Conservation (phyloP, 2,113 vertebrate genomes). For the Stegostoma tigrinum region DNA sequence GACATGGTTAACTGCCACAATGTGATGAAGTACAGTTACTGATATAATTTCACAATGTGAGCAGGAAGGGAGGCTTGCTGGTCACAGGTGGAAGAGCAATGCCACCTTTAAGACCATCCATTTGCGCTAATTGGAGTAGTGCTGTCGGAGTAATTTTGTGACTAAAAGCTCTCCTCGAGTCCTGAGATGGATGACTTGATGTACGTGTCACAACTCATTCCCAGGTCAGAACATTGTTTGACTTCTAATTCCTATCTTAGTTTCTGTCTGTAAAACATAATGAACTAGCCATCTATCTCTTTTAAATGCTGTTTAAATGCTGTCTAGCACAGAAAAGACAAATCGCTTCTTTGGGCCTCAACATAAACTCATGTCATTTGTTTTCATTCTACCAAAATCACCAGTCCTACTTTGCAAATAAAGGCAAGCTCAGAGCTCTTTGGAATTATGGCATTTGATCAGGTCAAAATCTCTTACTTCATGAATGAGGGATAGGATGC, state of each 20-base stretch:
- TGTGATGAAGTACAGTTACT: background rate
- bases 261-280: background rate
- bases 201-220: slow-evolving; percentile 2
- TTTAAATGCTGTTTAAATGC: background rate
- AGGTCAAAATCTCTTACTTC: background rate
- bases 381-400: background rate
- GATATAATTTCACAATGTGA: background rate
- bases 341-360: background rate
- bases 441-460: background rate
- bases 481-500: background rate
- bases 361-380: background rate
- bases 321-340: background rate
- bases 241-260: background rate
- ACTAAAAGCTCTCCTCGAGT: background rate
- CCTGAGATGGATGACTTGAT: background rate
- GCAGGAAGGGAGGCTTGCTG: background rate
- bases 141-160: background rate
- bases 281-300: background rate
- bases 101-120: background rate
- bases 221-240: background rate
- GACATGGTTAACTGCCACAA: background rate
- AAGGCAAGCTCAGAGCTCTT: background rate
- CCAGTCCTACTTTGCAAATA: background rate
- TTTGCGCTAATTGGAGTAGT: background rate
- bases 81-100: background rate